Evolutionary conservation across 2,888 invertebrate genomes (phyloP), one percentile per base, ranked within the genome.

Genomic region (Oeneis ivallda): DNA sequence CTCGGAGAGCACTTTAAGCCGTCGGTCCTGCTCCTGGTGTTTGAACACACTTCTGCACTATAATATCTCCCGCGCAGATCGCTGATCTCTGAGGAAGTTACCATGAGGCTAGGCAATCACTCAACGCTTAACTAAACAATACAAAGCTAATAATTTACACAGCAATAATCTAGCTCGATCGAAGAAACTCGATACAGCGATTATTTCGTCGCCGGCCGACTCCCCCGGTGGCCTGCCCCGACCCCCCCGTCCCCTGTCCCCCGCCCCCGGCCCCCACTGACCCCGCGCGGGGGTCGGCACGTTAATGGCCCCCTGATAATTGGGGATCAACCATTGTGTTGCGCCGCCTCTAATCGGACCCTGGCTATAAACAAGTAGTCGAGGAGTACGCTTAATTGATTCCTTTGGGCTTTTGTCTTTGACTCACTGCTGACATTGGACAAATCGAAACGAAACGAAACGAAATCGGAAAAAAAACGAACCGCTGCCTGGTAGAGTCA

Each of bases 201-300:
- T 82, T 77, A 79, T 78, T 77, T 78, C 76, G 78, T 77, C 76
- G 68, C 72, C 77, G 80, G 78, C 75, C 78, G 62, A 53, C 67
- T 68, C 52, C 57, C 62, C 49, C 15, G 52, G 49, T 67, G 70
- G 70, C 53, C 17, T 47, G 49, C 54, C 53, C 49, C 10, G 19
- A 15, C 3, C 53, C 77, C 77, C 76, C 76, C 79, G 80, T 77
- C 75, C 78, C 64, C 53, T 4, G 6, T 3, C 7, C 37, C 59
- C 57, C 67, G 66, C 45, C 41, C 3, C 15, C n/a, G n/a, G 19
- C 11, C 37, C 49, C 50, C 17, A 58, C 53, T 45, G 58, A 45
- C 62, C 49, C 19, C 56, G 45, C 67, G 68, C 71, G 70, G 73
- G 60, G 68, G 66, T 68, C 68, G 60, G 60, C 65, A 71, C 73